Base-by-base conservation (phyloP, 2,113 vertebrate species). In the Ageneiosus marmoratus region DNA sequence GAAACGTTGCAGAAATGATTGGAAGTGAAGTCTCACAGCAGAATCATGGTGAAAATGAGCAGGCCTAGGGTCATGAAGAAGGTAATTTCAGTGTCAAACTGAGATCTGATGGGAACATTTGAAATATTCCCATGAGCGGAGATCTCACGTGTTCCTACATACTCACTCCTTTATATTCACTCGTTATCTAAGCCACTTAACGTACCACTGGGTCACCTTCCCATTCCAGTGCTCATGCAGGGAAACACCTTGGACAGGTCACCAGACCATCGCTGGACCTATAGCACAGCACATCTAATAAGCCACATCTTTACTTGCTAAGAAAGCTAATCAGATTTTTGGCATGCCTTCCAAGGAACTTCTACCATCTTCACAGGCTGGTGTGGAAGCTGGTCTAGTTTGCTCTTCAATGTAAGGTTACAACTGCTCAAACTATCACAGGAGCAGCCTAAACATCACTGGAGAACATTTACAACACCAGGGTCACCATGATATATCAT, bases 11-110 rank as follows among this genome's bases (percentile, higher is more conserved):
- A 58, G 53, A 65, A 55, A 77, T 58, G 24, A 77, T 56, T 29
- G 24, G 37, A 62, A 46, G 24, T 62, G 37, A 78, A 46, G 37
- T 27, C 55, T 62, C 76, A 55, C 76, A 62, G 56, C 56, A 58
- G 76, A 78, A 58, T 15, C n/a, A 22, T 32, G 77, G 77, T 46
- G 58, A 46, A 63, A 65, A 18, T 7, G 62, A 46, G 55, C 41
- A 32, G 73, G 50, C 6, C 22, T 58, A 12, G 77, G 56, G 76
- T 78, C 11, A 18, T 65, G 15, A 18, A 65, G 29, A 65, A 65
- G 32, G 32, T 34, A 29, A 16, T 34, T 65, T 65, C 62, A 5
- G 0, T 1, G 2, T 16, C 13, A 55, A 55, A 55, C 53, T 55
- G n/a, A n/a, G n/a, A n/a, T n/a, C n/a, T n/a, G n/a, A n/a, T n/a